These are phyloP conservation scores for Grammomys dolichurus DNA, from an alignment of 2,113 vertebrate species.

Conservation along the genomic window DNA sequence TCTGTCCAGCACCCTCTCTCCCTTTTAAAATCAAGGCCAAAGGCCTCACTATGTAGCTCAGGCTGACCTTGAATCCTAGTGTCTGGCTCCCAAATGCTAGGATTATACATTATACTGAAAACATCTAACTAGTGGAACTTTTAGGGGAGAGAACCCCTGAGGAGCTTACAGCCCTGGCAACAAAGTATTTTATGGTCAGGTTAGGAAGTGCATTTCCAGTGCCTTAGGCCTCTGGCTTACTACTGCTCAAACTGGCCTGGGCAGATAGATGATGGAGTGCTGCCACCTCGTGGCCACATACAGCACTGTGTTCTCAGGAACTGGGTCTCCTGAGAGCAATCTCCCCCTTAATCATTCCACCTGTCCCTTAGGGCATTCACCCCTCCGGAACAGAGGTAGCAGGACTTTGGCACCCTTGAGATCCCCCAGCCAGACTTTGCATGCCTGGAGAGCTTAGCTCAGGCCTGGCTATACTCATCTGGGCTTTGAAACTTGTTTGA, in stretches of 20 bases:
- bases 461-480: slow-evolving; percentile 74
- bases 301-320: neutral
- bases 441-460: slow-evolving; percentile 77
- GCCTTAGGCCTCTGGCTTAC: neutral
- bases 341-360: neutral
- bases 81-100: neutral
- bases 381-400: slow-evolving; percentile 16
- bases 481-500: slow-evolving; percentile 81
- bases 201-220: neutral
- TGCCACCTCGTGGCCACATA: slow-evolving; percentile 74
- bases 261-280: slow-evolving; percentile 38
- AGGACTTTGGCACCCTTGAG: slow-evolving; percentile 60
- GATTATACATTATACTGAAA: neutral
- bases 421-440: slow-evolving; percentile 64
- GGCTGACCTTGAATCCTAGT: neutral
- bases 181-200: neutral
- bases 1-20: neutral
- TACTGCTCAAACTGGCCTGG: neutral
- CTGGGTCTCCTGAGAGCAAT: neutral
- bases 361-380: slow-evolving; percentile 52
- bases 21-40: neutral
- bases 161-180: neutral
- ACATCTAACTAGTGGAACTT: neutral
- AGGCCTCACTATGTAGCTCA: neutral
- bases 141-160: neutral